Evolutionary conservation across 2,797 vertebrate genomes (phyloP), one percentile per base, ranked within the genome.

Genomic region (Eurystomus glaucurus): DNA sequence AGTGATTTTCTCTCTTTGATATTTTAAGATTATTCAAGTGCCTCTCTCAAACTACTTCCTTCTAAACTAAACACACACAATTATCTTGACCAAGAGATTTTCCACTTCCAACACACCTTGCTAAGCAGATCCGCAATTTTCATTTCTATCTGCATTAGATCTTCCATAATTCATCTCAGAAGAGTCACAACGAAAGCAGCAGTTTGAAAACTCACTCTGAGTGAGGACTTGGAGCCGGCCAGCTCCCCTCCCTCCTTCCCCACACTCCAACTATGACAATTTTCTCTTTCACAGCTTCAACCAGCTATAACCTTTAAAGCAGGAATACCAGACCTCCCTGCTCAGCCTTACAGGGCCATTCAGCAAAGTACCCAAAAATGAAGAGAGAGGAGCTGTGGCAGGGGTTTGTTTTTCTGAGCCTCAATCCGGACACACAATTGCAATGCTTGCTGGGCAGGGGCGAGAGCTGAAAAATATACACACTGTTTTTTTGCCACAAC

Each of bases 401-500:
- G 71, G 31, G 15, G 48, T n/a, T 45, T 5, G 1, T 8, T 75
- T 68, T 57, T 8, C 70, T 3, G 1, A 78, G 29, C n/a, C 28
- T 64, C 39, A 26, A 4, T 41, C 19, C 4, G 1, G 29, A 35
- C 8, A 25, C 10, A 13, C n/a, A 54, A 9, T 9, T 60, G 35
- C 45, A 31, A 28, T 20, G 10, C 31, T 58, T 26, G 14, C 50
- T 64, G 23, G 20, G 43, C 33, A 45, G 48, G 39, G 21, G 14
- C 14, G 41, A 55, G 12, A 57, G 17, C 35, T 51, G 7, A 57
- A 84, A 60, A 66, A 37, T 8, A 50, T 0, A 37, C 13, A 11
- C 4, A 0, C 17, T 35, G n/a, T 51, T 5, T 23, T 78, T 64
- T 33, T 37, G 25, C 1, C 1, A n/a, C 0, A 1, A 14, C 12